A percentile compares a stretch with the other conserved stretches of the same genome.
Evolutionary conservation across 1,140 invertebrate genomes (phyloP).

Genomic region (Triops cancriformis): DNA sequence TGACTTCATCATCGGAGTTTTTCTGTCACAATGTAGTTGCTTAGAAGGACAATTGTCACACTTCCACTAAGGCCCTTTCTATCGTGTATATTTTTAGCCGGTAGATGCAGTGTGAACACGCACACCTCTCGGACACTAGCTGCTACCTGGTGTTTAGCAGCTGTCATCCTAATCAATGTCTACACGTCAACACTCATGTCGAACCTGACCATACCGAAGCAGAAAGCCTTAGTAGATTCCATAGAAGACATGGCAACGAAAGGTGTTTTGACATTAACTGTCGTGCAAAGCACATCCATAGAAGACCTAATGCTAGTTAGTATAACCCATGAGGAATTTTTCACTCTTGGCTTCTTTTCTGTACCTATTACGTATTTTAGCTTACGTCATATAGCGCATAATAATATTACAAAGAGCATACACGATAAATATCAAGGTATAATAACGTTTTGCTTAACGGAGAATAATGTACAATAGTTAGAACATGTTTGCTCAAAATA

Average conservation of each 20-base stretch:
- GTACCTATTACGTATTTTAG: no score
- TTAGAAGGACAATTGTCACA: not conserved
- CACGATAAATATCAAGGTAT: no score
- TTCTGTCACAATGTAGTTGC: slow-evolving; percentile 23
- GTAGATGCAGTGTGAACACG: not conserved
- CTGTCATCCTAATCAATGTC: slow-evolving; percentile 35
- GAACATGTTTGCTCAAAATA: no score
- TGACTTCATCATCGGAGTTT: slow-evolving; percentile 5
- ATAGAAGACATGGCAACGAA: slow-evolving; percentile 30
- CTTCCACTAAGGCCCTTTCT: not conserved
- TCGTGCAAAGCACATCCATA: not conserved
- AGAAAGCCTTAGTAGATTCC: slow-evolving; percentile 30
- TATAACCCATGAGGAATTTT: not conserved
- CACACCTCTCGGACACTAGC: slow-evolving; percentile 32
- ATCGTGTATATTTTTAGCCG: slow-evolving; percentile 14
- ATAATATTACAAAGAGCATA: no score
- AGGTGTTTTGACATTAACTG: not conserved
- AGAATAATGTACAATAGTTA: no score
- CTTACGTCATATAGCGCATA: no score
- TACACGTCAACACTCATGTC: slow-evolving; percentile 35
- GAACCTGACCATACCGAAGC: slow-evolving; percentile 33
- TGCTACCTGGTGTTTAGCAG: slow-evolving; percentile 34
- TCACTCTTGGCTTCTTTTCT: not conserved
- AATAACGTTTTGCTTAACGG: no score
- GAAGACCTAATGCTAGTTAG: not conserved